Base-by-base conservation (phyloP, 2,113 vertebrate genomes). In the Anhinga anhinga region DNA sequence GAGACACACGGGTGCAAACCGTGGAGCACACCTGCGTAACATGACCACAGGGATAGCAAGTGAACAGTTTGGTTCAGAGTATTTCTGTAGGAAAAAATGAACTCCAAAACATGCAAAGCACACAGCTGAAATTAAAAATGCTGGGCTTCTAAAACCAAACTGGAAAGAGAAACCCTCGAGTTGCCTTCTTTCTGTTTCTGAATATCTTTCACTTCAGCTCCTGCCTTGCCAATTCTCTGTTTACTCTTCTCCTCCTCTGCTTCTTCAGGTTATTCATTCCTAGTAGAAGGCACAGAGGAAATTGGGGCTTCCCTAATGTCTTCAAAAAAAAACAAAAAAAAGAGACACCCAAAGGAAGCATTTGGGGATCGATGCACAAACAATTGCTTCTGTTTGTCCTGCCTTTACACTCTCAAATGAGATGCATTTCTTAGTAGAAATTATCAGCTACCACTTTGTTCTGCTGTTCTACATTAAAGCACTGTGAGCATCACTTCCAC, bases 11-110 rank as follows among this genome's bases (percentile, higher is more conserved):
- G 59, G 38, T 8, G 44, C 63, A 15, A 44, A 27, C 5, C 2
- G 0, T 1, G 36, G 67, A 44, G 34, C 12, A 3, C 1, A 1
- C 16, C 66, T 32, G n/a, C 3, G 4, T 14, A 32, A 42, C 34
- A 4, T 5, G 62, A 21, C 66, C 23, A 66, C 49, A 7, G 32
- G 56, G 58, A 17, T 1, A 40, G 70, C 45, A 7, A 78, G 36
- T 0, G 11, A 20, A 13, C 6, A 5, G 6, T 5, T 17, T 3
- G 69, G 44, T 5, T 19, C n/a, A 3, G 22, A 25, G 42, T 2
- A 11, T 9, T 49, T 5, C 72, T 50, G 67, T 1, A 13, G 67
- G 10, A 72, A 21, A 21, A 58, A 34, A 13, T 1, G 2, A 87
- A 29, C 36, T 80, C 71, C 3, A 0, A 25, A 61, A 14, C 90